Evolutionary conservation across 1,140 invertebrate genomes (phyloP), one percentile per base, ranked within the genome.

Genomic region (Zaprionus taronus): DNA sequence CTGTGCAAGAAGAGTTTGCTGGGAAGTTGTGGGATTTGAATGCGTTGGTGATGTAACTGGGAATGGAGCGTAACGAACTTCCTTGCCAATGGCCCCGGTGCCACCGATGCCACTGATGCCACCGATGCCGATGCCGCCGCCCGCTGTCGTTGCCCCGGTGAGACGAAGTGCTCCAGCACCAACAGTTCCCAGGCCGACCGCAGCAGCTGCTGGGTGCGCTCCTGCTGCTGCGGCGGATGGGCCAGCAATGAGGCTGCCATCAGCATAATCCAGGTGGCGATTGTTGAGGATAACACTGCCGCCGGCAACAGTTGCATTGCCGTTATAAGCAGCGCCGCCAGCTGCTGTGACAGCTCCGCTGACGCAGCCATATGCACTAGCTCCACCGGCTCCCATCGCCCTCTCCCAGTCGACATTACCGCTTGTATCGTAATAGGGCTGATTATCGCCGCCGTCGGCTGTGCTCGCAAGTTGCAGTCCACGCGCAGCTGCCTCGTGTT

Each of bases 21-120:
- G 91, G 84, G 91, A 92, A 83, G 91, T 92, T 81, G 91, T 91
- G 79, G 91, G 92, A 92, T 92, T 93, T 82, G 92, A 93, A 82
- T 93, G 89, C 75, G 90, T 91, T 83, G 92, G 87, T 79, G 90
- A 92, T 79, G 79, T 85, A 81, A 85, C 86, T 75, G 93, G 91
- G 83, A 94, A 94, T 89, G 93, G 93, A 82, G 95, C 94, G 87
- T 95, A 95, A 79, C 94, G 94, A 70, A 95, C 94, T 91, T 94
- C 94, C 79, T 94, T 94, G 80, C 86, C 92, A 80, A 78, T 81
- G 73, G 58, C 76, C 28, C 81, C 79, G 49, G 77, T 86, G 44
- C 85, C 79, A 53, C 51, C 55, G 24, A 68, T 34, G 41, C 60
- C 77, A 20, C 17, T 2, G 38, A 63, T 47, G 20, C 85, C 79